Base-by-base conservation (phyloP, 1,140 invertebrate species). In the Pseudomyrmex flavicornis region DNA sequence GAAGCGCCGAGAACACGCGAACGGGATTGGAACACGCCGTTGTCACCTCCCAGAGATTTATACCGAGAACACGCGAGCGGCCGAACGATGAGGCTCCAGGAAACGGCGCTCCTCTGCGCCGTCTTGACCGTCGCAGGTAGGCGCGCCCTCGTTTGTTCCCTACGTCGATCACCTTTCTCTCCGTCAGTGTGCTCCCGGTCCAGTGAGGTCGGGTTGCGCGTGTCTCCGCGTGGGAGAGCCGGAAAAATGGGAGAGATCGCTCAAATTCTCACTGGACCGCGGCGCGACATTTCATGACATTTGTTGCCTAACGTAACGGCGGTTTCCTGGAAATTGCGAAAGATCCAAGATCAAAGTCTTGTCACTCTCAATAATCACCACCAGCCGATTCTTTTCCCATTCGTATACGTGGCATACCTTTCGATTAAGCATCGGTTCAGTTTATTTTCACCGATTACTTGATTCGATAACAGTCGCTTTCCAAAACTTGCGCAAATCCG, bases 51-150 rank as follows among this genome's bases (percentile, higher is more conserved):
- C n/a, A 9, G 46, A 20, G 2, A n/a, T n/a, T n/a, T 4, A 66
- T n/a, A 9, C n/a, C 48, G 61, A 50, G 44, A 50, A 12, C 52
- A 35, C 50, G 13, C 56, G 58, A 44, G 59, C 50, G 9, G 13
- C 35, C 35, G 9, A 73, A 88, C 85, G 59, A 93, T 93, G 92
- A 88, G 62, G 83, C 84, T 87, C 70, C 89, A 85, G 73, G 77
- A 82, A 65, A 84, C 87, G 87, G 88, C 61, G 87, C 85, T 92
- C 9, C 77, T 93, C n/a, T 91, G 89, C 89, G 83, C 85, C 84
- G 89, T 83, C 54, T 86, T 89, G 83, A 87, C 89, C 69, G 61
- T 89, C 54, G 62, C 89, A 90, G 92, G 92, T 92, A 87, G 89
- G 90, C 84, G 69, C 44, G 72, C 68, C 70, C 61, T 35, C 8